Evolutionary conservation across 2,888 invertebrate genomes (phyloP), one percentile per base, ranked within the genome.

Genomic region (Notocelia uddmanniana): DNA sequence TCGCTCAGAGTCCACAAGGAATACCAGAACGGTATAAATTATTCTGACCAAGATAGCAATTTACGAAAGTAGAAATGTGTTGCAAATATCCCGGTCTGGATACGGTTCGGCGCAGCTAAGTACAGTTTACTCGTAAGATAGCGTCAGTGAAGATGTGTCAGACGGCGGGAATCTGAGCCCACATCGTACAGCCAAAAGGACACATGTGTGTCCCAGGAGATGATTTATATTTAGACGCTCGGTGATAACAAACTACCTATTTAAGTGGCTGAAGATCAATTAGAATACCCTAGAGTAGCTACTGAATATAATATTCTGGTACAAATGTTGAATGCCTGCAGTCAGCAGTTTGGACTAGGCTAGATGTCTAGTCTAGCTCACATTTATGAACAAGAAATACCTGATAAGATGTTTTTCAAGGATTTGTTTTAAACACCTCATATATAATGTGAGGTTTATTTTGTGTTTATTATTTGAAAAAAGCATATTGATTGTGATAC

Each of bases 221-320:
- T 13, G 21, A 26, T 64, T 60, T 67, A 71, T 67, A 67, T 71
- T 59, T 71, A 71, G 71, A 66, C 18, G 58, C 50, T 59, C 37
- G 3, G 31, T 50, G 50, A 66, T 52, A 66, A 62, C 41, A 62
- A 31, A 69, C 54, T 45, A 62, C 31, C 60, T 45, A 15, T 50
- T 13, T 31, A 55, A 19, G 37, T 60, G 11, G 26, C 26, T 34
- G 18, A 31, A 63, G 63, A 34, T 63, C 60, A 62, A 62, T 62
- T 48, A 62, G 60, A 48, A 45, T 15, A n/a, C 19, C 15, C 5
- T 52, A 34, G 15, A 34, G 26, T 2, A 26, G 31, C 31, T 31
- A 31, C n/a, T n/a, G n/a, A n/a, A n/a, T n/a, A n/a, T n/a, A n/a
- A n/a, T n/a, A n/a, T n/a, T n/a, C n/a, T n/a, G n/a, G n/a, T n/a